Evolutionary conservation across 2,888 invertebrate genomes (phyloP).

Genomic region (Nycteola revayana): DNA sequence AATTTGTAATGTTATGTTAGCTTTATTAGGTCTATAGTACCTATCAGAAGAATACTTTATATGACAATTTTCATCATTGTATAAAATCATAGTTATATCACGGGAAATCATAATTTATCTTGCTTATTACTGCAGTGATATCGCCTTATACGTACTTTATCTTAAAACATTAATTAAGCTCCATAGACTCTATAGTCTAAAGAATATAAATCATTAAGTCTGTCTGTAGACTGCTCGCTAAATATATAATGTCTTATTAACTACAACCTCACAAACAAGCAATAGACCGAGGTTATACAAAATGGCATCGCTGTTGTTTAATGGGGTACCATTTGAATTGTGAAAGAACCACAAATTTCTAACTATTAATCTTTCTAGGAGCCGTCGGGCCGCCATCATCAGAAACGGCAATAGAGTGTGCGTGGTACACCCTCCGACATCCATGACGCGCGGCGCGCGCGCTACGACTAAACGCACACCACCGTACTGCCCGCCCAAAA

Average conservation of each 20-base stretch:
- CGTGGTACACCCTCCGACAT: constrained; percentile 56
- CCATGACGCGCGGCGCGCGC: constrained; percentile 71
- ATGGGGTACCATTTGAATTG: constrained; percentile 27
- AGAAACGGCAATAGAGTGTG: constrained; percentile 44
- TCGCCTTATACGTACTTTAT: too few species aligned
- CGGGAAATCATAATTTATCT: too few species aligned
- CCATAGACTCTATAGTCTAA: too few species aligned
- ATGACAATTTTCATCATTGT: too few species aligned
- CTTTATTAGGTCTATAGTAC: too few species aligned
- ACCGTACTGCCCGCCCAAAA: constrained; percentile 74
- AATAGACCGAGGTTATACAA: constrained; percentile 18
- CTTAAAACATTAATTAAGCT: too few species aligned
- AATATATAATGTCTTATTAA: constrained; percentile 8
- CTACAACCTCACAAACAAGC: constrained; percentile 28
- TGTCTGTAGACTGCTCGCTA: neutral
- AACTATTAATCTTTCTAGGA: constrained; percentile 29
- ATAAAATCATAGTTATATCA: too few species aligned
- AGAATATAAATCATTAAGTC: too few species aligned
- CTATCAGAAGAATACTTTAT: too few species aligned
- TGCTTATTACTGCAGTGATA: too few species aligned
- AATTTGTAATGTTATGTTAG: too few species aligned
- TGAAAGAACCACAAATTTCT: constrained; percentile 34
- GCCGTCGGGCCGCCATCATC: constrained; percentile 29
- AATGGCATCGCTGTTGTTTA: constrained; percentile 22
- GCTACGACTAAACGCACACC: constrained; percentile 74